Evolutionary conservation across 2,113 vertebrate species (phyloP).

Genomic region (Crypturellus undulatus): DNA sequence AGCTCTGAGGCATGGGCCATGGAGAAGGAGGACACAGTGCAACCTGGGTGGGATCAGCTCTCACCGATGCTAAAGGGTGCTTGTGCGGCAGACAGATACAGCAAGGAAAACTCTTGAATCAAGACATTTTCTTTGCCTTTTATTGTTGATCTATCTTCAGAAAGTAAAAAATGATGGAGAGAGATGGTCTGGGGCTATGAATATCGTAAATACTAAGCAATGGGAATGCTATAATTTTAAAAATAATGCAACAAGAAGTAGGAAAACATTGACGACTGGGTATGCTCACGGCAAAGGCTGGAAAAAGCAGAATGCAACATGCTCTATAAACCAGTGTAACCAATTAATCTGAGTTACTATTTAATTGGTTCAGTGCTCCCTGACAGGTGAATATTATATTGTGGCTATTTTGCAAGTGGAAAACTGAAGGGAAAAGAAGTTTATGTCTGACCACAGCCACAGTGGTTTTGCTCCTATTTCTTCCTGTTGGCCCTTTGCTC

Average conservation of each 20-base stretch:
- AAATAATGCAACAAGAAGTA: not conserved
- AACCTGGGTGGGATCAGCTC: not conserved
- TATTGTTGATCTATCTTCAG: not conserved
- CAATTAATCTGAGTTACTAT: not conserved
- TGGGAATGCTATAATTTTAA: not conserved
- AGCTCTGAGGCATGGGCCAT: not conserved
- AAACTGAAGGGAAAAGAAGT: not conserved
- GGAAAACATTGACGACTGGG: not conserved
- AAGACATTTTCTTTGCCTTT: not conserved
- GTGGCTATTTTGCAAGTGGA: not conserved
- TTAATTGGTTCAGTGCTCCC: not conserved
- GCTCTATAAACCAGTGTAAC: not conserved
- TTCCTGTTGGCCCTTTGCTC: not conserved
- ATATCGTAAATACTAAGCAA: not conserved
- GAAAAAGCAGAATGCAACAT: not conserved
- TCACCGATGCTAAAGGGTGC: no score
- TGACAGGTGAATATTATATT: not conserved
- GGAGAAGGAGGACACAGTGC: not conserved
- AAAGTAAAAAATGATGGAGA: not conserved
- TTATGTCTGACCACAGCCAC: accelerated
- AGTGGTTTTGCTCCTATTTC: not conserved
- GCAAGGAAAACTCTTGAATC: not conserved
- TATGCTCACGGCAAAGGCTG: not conserved
- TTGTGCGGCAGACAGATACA: not conserved
- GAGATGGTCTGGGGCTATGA: not conserved